Conservation (phyloP, 2,888 invertebrate species). For the Orthonychiurus folsomi region DNA sequence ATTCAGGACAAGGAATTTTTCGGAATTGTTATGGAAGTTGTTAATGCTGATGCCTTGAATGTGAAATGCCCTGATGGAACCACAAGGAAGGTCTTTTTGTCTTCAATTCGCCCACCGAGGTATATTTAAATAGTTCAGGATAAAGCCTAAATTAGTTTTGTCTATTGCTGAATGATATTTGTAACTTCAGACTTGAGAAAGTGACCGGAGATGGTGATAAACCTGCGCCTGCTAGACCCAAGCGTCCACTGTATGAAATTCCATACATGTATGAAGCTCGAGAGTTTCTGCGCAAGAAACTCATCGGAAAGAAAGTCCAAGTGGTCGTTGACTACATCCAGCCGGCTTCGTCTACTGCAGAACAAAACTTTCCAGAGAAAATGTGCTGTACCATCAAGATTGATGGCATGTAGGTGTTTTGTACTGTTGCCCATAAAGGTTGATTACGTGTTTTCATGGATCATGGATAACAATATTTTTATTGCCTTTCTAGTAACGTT, state of each 20-base stretch:
- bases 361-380: conserved; percentile 79
- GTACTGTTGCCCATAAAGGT: background rate
- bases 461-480: too few species aligned
- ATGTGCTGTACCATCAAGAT: conserved; percentile 84
- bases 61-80: conserved; percentile 67
- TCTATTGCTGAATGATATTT: too few species aligned
- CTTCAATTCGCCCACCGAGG: conserved; percentile 89
- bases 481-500: conserved; percentile 60
- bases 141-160: background rate
- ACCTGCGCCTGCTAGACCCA: background rate
- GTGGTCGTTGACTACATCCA: conserved; percentile 93
- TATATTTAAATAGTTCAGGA: conserved; percentile 45
- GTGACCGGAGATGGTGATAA: background rate
- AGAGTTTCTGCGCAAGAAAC: conserved; percentile 88
- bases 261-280: conserved; percentile 98
- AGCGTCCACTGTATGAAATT: conserved; percentile 89
- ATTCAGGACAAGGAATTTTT: conserved; percentile 72
- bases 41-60: conserved; percentile 86
- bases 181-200: background rate
- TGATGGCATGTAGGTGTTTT: conserved; percentile 64
- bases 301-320: conserved; percentile 88
- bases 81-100: conserved; percentile 84
- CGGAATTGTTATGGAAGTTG: conserved; percentile 78
- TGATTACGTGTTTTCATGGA: background rate
- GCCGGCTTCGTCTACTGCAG: conserved; percentile 69